These are phyloP conservation scores for Camponotus fellah DNA, from an alignment of 2,888 invertebrate genomes.

Conservation along the genomic window DNA sequence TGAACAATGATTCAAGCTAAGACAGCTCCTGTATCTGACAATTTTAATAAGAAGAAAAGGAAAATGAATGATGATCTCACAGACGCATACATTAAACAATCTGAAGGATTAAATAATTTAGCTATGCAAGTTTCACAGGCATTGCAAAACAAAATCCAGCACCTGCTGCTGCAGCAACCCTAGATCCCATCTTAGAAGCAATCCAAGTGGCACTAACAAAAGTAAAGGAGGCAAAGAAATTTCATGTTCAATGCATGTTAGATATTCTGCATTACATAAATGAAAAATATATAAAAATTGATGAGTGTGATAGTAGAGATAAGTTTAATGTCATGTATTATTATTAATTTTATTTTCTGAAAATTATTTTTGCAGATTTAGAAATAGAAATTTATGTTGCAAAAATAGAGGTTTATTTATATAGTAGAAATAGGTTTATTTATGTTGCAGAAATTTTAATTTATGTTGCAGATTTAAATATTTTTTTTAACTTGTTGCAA, in stretches of 20 bases:
- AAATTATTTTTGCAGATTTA: background rate
- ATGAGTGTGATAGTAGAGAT: background rate
- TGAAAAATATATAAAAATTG: background rate
- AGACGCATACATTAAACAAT: background rate
- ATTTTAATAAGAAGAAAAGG: background rate
- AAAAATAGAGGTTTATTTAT: no score
- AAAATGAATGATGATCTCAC: background rate
- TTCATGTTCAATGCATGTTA: conserved; percentile 6
- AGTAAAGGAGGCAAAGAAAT: background rate
- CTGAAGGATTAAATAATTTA: background rate
- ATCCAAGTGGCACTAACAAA: background rate
- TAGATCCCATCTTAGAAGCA: background rate
- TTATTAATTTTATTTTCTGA: no score
- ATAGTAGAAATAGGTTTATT: no score
- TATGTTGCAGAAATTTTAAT: no score
- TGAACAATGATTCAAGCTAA: background rate
- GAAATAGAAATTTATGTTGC: no score
- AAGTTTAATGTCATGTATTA: no score
- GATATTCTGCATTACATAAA: background rate
- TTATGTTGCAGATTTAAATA: no score
- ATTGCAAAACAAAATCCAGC: background rate
- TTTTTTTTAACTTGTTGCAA: background rate
- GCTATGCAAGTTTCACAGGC: background rate
- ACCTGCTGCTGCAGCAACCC: background rate
- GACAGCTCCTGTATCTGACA: background rate